These are phyloP conservation scores for Naja naja DNA, from an alignment of 2,113 vertebrate genomes.

Conservation along the genomic window DNA sequence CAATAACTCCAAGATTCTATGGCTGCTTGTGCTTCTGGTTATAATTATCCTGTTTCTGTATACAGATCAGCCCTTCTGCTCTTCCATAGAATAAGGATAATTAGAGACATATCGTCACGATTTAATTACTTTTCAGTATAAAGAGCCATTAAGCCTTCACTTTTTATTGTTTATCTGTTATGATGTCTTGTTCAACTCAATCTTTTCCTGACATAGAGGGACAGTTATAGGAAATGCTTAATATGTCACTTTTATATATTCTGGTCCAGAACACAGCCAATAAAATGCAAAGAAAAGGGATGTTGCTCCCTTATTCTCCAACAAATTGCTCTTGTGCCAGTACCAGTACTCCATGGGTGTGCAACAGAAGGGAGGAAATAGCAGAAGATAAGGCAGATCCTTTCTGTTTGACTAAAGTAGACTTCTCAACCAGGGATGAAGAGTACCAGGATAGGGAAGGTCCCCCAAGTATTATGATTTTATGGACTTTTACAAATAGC, in stretches of 20 bases:
- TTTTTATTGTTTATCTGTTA: background rate
- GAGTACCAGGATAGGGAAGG: background rate
- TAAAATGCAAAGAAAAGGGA: background rate
- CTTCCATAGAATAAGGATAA: background rate
- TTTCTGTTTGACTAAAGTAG: background rate
- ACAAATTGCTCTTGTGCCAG: background rate
- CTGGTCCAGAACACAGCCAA: background rate
- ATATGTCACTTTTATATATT: background rate
- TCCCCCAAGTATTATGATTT: background rate
- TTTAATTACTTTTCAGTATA: background rate
- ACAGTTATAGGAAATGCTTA: background rate
- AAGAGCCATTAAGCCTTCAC: constrained; percentile 6
- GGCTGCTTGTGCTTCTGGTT: background rate
- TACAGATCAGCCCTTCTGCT: background rate
- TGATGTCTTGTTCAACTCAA: background rate
- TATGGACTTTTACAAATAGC: background rate
- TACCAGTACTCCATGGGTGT: background rate
- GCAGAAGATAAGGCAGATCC: background rate
- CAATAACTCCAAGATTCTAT: background rate
- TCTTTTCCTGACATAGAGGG: background rate
- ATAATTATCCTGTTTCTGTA: constrained; percentile 16
- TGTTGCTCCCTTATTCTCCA: background rate
- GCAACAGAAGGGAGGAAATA: background rate
- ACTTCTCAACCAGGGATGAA: background rate
- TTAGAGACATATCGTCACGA: constrained; percentile 6